A percentile compares a stretch with the other conserved stretches of the same genome.
Conservation (phyloP, 37 sponge, comb jelly and placozoan genomes). For the Lycopodina hypogea region DNA sequence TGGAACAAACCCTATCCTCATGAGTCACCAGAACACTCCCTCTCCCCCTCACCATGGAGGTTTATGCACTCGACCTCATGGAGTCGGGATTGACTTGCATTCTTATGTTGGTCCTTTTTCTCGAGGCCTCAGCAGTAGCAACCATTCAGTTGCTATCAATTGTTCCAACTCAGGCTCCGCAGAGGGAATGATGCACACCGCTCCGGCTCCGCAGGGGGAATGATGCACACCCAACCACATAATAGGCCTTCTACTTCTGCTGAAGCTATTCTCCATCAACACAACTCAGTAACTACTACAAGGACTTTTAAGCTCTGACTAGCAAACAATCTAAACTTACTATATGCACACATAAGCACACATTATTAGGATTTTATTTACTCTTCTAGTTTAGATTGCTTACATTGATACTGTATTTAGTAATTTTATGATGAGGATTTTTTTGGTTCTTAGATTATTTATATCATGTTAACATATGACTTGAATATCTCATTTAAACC, state of each 20-base stretch:
- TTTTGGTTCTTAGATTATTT: no score
- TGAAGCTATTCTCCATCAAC: slow-evolving; percentile 32
- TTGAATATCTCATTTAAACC: no score
- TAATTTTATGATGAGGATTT: no score
- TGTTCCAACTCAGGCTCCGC: slow-evolving; percentile 3
- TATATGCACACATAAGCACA: no score
- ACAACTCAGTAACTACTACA: slow-evolving; percentile 48
- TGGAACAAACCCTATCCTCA: slow-evolving; percentile 4
- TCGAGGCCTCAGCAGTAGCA: not conserved
- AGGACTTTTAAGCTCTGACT: slow-evolving; percentile 12
- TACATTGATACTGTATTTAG: no score
- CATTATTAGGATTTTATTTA: no score
- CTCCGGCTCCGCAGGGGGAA: not conserved
- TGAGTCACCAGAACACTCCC: slow-evolving; percentile 3
- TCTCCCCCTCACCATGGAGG: not conserved
- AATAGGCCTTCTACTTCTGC: slow-evolving; percentile 32
- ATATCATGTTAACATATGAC: no score
- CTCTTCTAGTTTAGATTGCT: no score
- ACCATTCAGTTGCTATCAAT: slow-evolving; percentile 10
- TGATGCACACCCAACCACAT: slow-evolving; percentile 1
- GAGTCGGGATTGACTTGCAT: not conserved
- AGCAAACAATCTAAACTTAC: no score
- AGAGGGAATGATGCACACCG: no score
- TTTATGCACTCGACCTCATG: not conserved
- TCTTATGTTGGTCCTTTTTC: not conserved